Evolutionary conservation across 2,113 vertebrate species (phyloP).

Genomic region (Melanotaenia duboulayi): DNA sequence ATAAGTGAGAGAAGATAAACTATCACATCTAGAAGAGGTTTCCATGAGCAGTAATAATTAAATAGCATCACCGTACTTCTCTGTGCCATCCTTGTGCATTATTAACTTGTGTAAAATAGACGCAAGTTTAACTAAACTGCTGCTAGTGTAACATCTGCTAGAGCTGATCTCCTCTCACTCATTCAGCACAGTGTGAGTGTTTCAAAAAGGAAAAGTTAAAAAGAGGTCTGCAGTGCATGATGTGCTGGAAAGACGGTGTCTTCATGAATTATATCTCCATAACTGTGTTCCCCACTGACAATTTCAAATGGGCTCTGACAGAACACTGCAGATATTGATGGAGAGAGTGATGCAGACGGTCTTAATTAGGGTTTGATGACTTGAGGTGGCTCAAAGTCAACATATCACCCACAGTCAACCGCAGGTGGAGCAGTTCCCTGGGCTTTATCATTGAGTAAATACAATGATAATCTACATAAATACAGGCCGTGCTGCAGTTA

Average conservation of each 20-base stretch:
- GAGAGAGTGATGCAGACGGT: conserved; percentile 42
- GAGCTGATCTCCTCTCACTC: conserved; percentile 35
- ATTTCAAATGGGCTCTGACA: conserved; percentile 62
- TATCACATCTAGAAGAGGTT: conserved; percentile 18
- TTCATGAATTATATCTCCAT: conserved; percentile 75
- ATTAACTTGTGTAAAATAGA: conserved; percentile 58
- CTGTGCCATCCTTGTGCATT: conserved; percentile 53
- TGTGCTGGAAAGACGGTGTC: conserved; percentile 48
- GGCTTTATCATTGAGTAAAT: conserved; percentile 57
- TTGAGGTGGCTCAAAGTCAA: conserved; percentile 63
- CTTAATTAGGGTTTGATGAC: conserved; percentile 76
- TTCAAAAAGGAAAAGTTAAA: conserved; percentile 39
- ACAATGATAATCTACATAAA: conserved; percentile 64
- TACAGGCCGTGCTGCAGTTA: conserved; percentile 54
- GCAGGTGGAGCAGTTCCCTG: conserved; percentile 43
- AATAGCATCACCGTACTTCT: conserved; percentile 26
- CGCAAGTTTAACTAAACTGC: conserved; percentile 44
- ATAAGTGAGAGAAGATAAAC: conserved; percentile 25
- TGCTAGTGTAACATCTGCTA: conserved; percentile 57
- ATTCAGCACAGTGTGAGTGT: conserved; percentile 60
- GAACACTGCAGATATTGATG: conserved; percentile 67
- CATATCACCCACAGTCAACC: conserved; percentile 50
- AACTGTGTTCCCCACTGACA: conserved; percentile 67
- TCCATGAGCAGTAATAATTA: conserved; percentile 49
- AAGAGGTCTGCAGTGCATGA: conserved; percentile 42